Conservation (phyloP, 2,888 invertebrate genomes). For the Drosophila longiperda region DNA sequence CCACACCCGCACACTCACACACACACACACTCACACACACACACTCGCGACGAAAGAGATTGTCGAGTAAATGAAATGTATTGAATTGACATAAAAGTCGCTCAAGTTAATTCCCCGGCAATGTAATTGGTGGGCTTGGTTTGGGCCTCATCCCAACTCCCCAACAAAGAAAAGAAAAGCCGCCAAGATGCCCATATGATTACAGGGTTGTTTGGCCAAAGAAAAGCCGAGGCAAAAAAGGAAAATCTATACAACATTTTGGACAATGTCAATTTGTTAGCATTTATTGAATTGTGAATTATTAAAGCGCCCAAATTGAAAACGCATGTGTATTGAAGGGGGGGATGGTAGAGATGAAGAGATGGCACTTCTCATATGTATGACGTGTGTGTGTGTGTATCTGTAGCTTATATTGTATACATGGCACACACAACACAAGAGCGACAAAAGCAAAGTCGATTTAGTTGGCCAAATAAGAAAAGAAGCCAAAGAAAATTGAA, state of each 20-base stretch:
- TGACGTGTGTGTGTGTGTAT: slow-evolving; percentile 22
- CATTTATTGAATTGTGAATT: slow-evolving; percentile 83
- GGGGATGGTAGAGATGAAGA: not conserved
- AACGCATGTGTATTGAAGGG: slow-evolving; percentile 45
- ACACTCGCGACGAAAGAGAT: slow-evolving; percentile 10
- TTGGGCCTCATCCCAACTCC: not conserved
- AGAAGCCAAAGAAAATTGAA: slow-evolving; percentile 63
- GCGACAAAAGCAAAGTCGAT: slow-evolving; percentile 75
- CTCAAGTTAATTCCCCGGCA: slow-evolving; percentile 77
- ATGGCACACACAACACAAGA: slow-evolving; percentile 5
- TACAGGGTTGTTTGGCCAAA: slow-evolving; percentile 54
- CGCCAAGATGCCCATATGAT: slow-evolving; percentile 53
- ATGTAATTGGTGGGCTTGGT: slow-evolving; percentile 71
- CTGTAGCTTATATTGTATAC: slow-evolving; percentile 62
- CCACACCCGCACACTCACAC: not conserved
- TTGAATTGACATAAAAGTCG: slow-evolving; percentile 81
- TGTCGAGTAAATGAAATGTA: slow-evolving; percentile 76
- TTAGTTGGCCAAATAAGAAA: slow-evolving; percentile 74
- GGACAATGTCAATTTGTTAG: slow-evolving; percentile 82
- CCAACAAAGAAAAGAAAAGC: not conserved
- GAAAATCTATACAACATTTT: slow-evolving; percentile 67
- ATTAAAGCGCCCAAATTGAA: slow-evolving; percentile 82
- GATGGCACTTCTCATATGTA: slow-evolving; percentile 9
- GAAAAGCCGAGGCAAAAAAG: slow-evolving; percentile 32
- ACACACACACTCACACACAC: slow-evolving; percentile 1